Base-by-base conservation (phyloP, 2,113 vertebrate genomes). In the Geococcyx californianus region DNA sequence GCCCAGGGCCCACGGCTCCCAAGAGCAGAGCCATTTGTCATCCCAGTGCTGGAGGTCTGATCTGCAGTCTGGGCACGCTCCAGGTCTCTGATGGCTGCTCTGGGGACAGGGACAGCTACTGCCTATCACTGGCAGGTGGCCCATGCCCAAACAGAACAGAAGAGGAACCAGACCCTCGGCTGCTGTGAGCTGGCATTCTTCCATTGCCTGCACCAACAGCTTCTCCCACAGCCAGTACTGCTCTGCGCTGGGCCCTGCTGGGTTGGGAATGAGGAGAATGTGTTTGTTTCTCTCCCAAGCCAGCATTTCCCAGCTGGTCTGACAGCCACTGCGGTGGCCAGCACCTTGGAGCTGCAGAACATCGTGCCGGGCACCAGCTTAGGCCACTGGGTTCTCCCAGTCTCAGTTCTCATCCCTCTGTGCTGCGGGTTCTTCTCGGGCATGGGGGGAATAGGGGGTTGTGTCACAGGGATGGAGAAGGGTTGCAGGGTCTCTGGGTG, bases 151-250 rank as follows among this genome's bases (percentile, higher is more conserved):
- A 84, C 16, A 95, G 58, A 76, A 54, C 47, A 94, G 83, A 77
- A 68, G 52, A 95, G 90, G 56, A 95, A 87, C 34, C 36, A 83
- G 82, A 82, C 58, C 75, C 78, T 90, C 87, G 76, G 69, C 84
- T 90, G 78, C 92, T 91, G 78, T 1, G 21, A 86, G 76, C 90
- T 94, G 92, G 94, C 79, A 52, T 25, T 56, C 58, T 42, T 96
- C 94, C 95, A 88, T 1, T 44, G 90, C 54, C 69, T 89, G 88
- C 87, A 91, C 58, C 85, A 91, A 24, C 33, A 56, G 82, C 78
- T 84, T 11, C 67, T 86, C 29, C 4, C 34, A 24, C 42, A 55
- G 89, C 60, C 84, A 87, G 77, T 69, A 31, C 47, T 7, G 18
- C 60, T 62, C 91, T 62, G 55, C 49, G 80, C 84, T 80, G 72